Base-by-base conservation (phyloP, 2,113 vertebrate species). In the Periophthalmodon schlosseri region DNA sequence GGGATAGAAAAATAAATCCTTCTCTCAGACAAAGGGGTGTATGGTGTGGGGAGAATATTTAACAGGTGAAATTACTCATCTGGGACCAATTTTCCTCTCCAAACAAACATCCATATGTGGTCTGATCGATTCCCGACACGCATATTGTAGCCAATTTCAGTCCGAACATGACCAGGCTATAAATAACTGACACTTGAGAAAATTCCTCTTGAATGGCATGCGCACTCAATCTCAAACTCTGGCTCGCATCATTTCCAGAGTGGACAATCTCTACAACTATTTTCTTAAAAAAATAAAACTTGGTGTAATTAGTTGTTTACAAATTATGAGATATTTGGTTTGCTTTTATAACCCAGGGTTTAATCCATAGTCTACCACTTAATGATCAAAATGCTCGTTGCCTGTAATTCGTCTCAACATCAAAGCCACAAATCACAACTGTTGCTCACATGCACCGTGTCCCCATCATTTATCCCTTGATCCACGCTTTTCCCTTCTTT, bases 361-460 rank as follows among this genome's bases (percentile, higher is more conserved):
- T 39, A 7, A 39, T 39, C 1, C 36, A 44, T 44, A 9, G 2
- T 8, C 39, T 44, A 9, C 39, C 39, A 44, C 39, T 44, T 10
- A 44, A 1, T 3, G 14, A 23, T 68, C 33, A 34, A 1, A 3
- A 70, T 24, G 70, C 57, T 49, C 24, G 72, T 13, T 72, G 50
- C 49, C 34, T 21, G 24, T 34, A 3, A 64, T 34, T 33, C 66
- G 24, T 68, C n/a, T 72, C 76, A 79, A 73, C 64, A 56, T 70
- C 73, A 73, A 36, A 50, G 23, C 73, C 73, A 63, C 0, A 71
- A 82, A 65, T 75, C 75, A 81, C 84, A 91, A 89, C 90, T 92
- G 89, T 92, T 91, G 88, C 87, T 84, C 80, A 20, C 24, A 72
- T 78, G 78, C 83, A 12, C 68, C 39, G 18, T 11, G 63, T 65